Evolutionary conservation across 2,797 vertebrate species (phyloP), one percentile per base, ranked within the genome.

Genomic region (Manis pentadactyla): DNA sequence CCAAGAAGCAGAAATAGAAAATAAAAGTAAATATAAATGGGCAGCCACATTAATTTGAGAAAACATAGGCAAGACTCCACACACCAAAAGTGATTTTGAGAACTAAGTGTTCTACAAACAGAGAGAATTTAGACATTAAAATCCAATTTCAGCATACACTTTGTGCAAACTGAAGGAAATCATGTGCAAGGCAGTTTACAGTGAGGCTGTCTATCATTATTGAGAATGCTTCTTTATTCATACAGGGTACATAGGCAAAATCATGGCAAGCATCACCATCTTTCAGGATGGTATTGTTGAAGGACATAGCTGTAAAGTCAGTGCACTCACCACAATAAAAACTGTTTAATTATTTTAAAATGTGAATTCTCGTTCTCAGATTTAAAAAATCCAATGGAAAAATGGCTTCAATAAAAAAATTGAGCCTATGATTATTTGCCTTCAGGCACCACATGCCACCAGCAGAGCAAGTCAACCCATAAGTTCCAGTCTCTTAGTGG

Each of bases 101-200:
- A 82, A 89, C 27, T 37, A 92, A 51, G 29, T 93, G 63, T 59
- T 89, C 75, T 68, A 78, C 25, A 64, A 92, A 93, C 18, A 96
- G 27, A 85, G 88, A 94, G 9, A 87, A 73, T 57, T 71, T 90
- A 93, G 59, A 4, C 66, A 57, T 92, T 64, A 93, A 95, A 96
- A 95, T 81, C 21, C 51, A 94, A 92, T 59, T 94, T 90, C 42
- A 71, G 57, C 18, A 93, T 81, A 25, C 3, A n/a, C 15, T 82
- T 94, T 73, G 29, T 66, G 27, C 42, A 97, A 96, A 94, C n/a
- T 31, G 73, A 92, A 86, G 83, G 46, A 68, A 84, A 63, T 34
- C 89, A 9, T 93, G 14, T n/a, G 3, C 5, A 49, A 85, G 37
- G 37, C 29, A 75, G 18, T 75, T 82, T 84, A 25, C n/a, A 87